Base-by-base conservation (phyloP, 2,888 invertebrate genomes). In the Caenorhabditis sinica region DNA sequence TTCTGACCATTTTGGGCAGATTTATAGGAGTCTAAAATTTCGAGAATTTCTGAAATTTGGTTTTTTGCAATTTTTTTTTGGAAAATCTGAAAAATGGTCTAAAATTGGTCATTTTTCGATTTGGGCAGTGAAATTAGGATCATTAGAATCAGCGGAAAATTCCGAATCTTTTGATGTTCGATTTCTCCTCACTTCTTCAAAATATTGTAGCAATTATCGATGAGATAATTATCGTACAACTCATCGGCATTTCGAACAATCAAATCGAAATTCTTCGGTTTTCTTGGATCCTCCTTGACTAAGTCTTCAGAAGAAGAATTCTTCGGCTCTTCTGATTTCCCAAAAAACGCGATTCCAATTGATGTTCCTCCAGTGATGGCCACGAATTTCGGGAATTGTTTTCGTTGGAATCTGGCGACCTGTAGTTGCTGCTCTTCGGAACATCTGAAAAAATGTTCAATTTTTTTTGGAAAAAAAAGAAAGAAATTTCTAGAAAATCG, bases 171-270 rank as follows among this genome's bases (percentile, higher is more conserved):
- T 13, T 23, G 40, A 15, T 49, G 8, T 28, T 25, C 51, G 23
- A 13, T 25, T 20, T n/a, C 2, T 49, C 81, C 86, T 68, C 30
- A 91, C 91, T 88, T 88, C 77, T 88, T 87, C 20, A 92, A 76
- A 66, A 92, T 85, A 45, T 87, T 88, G 77, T 91, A 92, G 25
- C 89, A 89, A 69, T 92, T 92, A 73, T 92, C 92, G 61, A 92
- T 89, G 25, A 92, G 86, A 81, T 92, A 92, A 60, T 88, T 87
- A 23, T 91, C 87, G 83, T 91, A 92, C 28, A 91, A 82, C 40
- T 87, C 79, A 77, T 92, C 92, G 9, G 90, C 84, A 69, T 92
- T 91, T 28, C 80, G 43, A 20, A 92, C 86, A n/a, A 90, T 82
- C 1, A 87, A 43, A 36, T 89, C 88, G 66, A 85, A 88, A 66